Base-by-base conservation (phyloP, 2,888 invertebrate genomes). In the Ectemnius continuus region DNA sequence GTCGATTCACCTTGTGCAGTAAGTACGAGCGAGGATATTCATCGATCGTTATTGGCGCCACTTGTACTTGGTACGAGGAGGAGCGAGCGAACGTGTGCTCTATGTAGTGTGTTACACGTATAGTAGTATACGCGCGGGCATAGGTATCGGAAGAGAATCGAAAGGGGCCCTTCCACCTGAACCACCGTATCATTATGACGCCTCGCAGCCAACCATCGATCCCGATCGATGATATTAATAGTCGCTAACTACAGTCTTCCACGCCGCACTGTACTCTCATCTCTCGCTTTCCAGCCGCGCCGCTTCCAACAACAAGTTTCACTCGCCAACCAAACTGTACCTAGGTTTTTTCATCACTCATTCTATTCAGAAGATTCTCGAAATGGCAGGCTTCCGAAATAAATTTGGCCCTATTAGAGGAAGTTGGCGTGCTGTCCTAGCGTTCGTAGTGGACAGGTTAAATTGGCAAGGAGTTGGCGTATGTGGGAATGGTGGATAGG, bases 161-260 rank as follows among this genome's bases (percentile, higher is more conserved):
- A 83, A 63, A 70, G 75, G 85, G 70, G 75, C 68, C 72, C 77
- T 16, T 52, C 52, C 16, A 78, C 77, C 73, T 75, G 80, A 80
- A 82, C 82, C 78, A 87, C 87, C 86, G 79, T 89, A 89, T 88
- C 84, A 88, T 88, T 88, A 88, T 88, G 86, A 88, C 88, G 88
- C 88, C 88, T 88, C 78, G 86, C 83, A 84, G 83, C 83, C 84
- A 85, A 87, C 87, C 86, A 88, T 88, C 87, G 89, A 89, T 88
- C 85, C 76, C 83, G 88, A 89, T 88, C 88, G 87, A 89, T 86
- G 88, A 88, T 88, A 88, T 88, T 88, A 88, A 88, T 88, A 88
- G 88, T 88, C 88, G 89, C 86, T 88, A 88, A 88, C 85, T 87
- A 88, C 86, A 88, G 88, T 87, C 84, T 85, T 87, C 77, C 79